Evolutionary conservation across 2,888 invertebrate genomes (phyloP), one percentile per base, ranked within the genome.

Genomic region (Dicycla oo): DNA sequence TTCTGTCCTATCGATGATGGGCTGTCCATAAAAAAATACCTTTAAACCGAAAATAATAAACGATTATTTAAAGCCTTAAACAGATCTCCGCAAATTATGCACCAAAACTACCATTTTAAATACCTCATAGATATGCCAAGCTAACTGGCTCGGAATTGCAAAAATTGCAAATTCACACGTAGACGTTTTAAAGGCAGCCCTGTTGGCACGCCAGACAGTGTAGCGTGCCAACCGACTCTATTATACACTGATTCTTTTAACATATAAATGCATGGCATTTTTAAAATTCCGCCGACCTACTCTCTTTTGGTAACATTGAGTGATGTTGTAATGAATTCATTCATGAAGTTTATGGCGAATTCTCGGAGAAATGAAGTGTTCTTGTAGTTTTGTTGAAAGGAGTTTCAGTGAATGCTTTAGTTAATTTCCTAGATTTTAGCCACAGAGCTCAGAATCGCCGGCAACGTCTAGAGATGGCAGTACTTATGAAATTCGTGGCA

Each of bases 141-240:
- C 63, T 23, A 62, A 79, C 57, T 63, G 38, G 49, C 57, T 34
- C 11, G 45, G 67, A 70, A 84, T 74, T 79, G 69, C 1, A 69
- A 67, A 79, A 75, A 73, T 40, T 78, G 74, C 75, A 81, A 69
- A 81, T 81, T 79, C 81, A 83, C 75, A 80, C 71, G 58, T 78
- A 74, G 71, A 72, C 69, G 47, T 66, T 73, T 66, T 18, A 72
- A 60, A 79, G 54, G 61, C 58, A 63, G 56, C 56, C 30, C n/a
- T 26, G 23, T 78, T 85, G 86, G 85, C 86, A 85, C 62, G 69
- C 69, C 38, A 73, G 58, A 51, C 26, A 11, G 58, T 5, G 43
- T 78, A 18, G 81, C 73, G 65, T 80, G 83, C 83, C 83, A 84
- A 84, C 45, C 58, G n/a, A 74, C 62, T 84, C 65, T 56, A 73